Evolutionary conservation across 92 coral and sea anemone species (phyloP).

Genomic region (Phenganax subtilis): DNA sequence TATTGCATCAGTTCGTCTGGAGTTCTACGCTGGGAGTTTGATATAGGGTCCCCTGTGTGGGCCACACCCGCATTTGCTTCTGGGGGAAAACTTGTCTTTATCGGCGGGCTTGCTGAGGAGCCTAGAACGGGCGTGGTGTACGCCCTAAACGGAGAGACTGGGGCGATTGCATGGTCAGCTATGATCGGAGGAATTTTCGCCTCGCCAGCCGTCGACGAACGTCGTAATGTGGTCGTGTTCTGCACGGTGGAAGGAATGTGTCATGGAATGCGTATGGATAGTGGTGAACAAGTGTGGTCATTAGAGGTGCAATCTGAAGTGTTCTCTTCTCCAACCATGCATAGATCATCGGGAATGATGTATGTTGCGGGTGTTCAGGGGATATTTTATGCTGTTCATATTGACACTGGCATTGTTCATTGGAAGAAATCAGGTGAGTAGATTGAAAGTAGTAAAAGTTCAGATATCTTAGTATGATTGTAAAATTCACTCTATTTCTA

Average conservation of each 20-base stretch:
- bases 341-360: slow-evolving; percentile 51
- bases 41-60: slow-evolving; percentile 72
- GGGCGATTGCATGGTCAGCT: slow-evolving; percentile 66
- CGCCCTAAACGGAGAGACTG: slow-evolving; percentile 71
- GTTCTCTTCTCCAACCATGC: slow-evolving; percentile 82
- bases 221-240: slow-evolving; percentile 54
- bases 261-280: slow-evolving; percentile 61
- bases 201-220: slow-evolving; percentile 77
- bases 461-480: neutral
- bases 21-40: slow-evolving; percentile 53
- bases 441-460: neutral
- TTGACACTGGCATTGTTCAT: slow-evolving; percentile 50
- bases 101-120: slow-evolving; percentile 75
- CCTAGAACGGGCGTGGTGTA: slow-evolving; percentile 54
- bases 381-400: slow-evolving; percentile 59
- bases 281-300: slow-evolving; percentile 67
- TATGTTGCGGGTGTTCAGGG: slow-evolving; percentile 79
- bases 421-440: slow-evolving; percentile 68
- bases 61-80: slow-evolving; percentile 82
- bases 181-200: slow-evolving; percentile 65
- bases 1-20: slow-evolving; percentile 66
- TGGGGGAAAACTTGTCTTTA: slow-evolving; percentile 70
- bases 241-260: slow-evolving; percentile 81
- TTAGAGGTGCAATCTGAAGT: slow-evolving; percentile 73
- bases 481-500: neutral